Base-by-base conservation (phyloP, 2,113 vertebrate species). In the Addax nasomaculatus region DNA sequence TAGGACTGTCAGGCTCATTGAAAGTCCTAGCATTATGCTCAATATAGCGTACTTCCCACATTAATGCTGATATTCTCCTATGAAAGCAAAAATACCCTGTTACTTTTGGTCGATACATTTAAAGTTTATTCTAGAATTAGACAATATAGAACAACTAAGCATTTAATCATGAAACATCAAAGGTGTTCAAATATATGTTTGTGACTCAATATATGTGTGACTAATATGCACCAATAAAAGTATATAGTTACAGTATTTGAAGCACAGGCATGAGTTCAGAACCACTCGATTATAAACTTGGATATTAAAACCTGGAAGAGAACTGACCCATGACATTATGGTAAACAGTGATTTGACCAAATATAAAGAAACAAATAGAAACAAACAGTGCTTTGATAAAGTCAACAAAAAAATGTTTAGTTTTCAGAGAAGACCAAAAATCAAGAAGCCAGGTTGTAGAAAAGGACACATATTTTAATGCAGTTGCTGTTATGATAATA, bases 21-120 rank as follows among this genome's bases (percentile, higher is more conserved):
- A 99, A 99, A 94, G 99, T 99, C 98, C 99, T 99, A 89, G 99
- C 99, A 36, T 99, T 99, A 98, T 99, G 99, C 93, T 99, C 99
- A 84, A 99, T 99, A 98, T 99, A 99, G 88, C 99, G 99, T 70
- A 99, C 99, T 98, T 99, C 99, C 99, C 99, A 99, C 99, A 99
- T 99, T 95, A 99, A 98, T 2, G 99, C 99, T 92, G 99, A 99
- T 98, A 99, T 99, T 97, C 99, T 99, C 99, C 99, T 99, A 78
- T 17, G 87, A 93, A 94, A 93, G 39, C 97, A 94, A 97, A 95
- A 86, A 88, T 8, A 17, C 2, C 79, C 49, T 93, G 55, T 97
- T 96, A 98, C 33, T 55, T 27, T 93, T 87, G 43, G 25, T 13
- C 78, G 2, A 94, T 70, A 96, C 16, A 92, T 73, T 86, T 95